Base-by-base conservation (phyloP, 2,113 vertebrate species). In the Aphyosemion australe region DNA sequence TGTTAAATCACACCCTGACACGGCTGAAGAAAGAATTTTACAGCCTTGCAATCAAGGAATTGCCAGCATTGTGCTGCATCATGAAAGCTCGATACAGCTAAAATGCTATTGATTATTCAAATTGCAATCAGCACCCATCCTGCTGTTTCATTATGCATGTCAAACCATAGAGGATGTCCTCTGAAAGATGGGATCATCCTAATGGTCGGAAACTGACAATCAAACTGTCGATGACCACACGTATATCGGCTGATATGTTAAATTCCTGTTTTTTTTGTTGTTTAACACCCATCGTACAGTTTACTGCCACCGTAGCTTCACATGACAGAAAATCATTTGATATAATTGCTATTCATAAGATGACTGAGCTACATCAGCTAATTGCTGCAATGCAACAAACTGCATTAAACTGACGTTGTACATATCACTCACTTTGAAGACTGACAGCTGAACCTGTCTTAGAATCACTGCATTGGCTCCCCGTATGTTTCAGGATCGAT, bases 31-130 rank as follows among this genome's bases (percentile, higher is more conserved):
- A 46, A 39, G 11, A 58, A 47, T 61, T 80, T 79, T 53, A 61
- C 71, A 66, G 46, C 61, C 58, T 56, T 47, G 12, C 42, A 58
- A 71, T 59, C 2, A 31, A 76, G 26, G 1, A 19, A 59, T 62
- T 56, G 53, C 42, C 60, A 47, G 8, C 18, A 1, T 39, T 46
- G 50, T 72, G 79, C 75, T 62, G 76, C 26, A 49, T 84, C 71
- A 84, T 67, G 66, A 52, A 10, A 39, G 43, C 62, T 71, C 34
- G 9, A 37, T 37, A 5, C 34, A 72, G 65, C 65, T 66, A 34
- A 12, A 60, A 60, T 37, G 15, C 45, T 76, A 84, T 82, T 71
- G 85, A 87, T 83, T 60, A 50, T 31, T 51, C 55, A 46, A 48
- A 53, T 20, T 69, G 66, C 66, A 62, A 72, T 58, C 58, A 61